Evolutionary conservation across 1,140 invertebrate species (phyloP), one percentile per base, ranked within the genome.

Genomic region (Drosophila nigrodunni): DNA sequence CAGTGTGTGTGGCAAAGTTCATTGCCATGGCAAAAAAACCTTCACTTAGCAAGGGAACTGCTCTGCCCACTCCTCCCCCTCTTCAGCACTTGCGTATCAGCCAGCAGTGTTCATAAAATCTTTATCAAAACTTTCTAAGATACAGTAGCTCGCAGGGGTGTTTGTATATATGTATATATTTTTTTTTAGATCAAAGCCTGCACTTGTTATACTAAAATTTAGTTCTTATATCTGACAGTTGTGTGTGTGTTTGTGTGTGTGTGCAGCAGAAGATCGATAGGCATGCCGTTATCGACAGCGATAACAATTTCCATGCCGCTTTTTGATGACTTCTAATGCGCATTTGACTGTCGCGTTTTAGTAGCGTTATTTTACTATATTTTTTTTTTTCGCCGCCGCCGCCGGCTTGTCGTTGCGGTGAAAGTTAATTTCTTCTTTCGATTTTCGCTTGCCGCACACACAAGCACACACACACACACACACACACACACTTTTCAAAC

Each of bases 381-480:
- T 35, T 15, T 49, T 60, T 37, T 47, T 47, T 59, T 59, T 59
- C 58, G 35, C 52, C 44, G 57, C 65, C 13, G 66, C 69, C 61
- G 57, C 65, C 65, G 72, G 68, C 68, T 71, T 65, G 68, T 71
- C 58, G 72, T 44, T 70, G 49, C 66, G 72, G 72, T 74, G 72
- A 74, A 74, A 74, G 72, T 74, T 74, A 70, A 74, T 87, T 87
- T 82, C 72, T 86, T 86, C 71, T 86, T 85, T 86, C 79, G 69
- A 74, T 82, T 88, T 86, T 86, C 79, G 82, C 79, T 64, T 57
- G 55, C 59, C 61, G 37, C 70, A 69, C 49, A 61, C 65, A 66
- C 62, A 46, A 25, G 47, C 43, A 52, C 50, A 52, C 44, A 58
- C 62, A 50, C 60, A 35, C 50, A 55, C 43, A 30, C 49, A 57